These are phyloP conservation scores for Meteorus sp. DNA, from an alignment of 1,140 invertebrate species.

Conservation along the genomic window DNA sequence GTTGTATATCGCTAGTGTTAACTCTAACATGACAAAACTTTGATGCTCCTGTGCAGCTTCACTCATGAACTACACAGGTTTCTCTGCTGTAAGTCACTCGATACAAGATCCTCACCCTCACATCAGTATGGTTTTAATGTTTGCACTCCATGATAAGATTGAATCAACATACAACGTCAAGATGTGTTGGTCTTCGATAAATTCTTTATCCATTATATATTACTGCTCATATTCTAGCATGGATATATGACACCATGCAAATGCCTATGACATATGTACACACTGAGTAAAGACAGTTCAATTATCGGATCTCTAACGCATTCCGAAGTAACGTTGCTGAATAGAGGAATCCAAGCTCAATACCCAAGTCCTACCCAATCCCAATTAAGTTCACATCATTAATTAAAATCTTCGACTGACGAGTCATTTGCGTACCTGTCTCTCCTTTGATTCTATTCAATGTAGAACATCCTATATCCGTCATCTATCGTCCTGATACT, in stretches of 20 bases:
- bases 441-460: conserved; percentile 13
- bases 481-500: too few species aligned
- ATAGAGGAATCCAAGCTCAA: background rate
- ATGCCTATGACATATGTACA: conserved; percentile 9
- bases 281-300: conserved; percentile 6
- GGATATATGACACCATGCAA: background rate
- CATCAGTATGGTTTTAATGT: too few species aligned
- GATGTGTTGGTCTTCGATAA: too few species aligned
- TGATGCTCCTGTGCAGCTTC: too few species aligned
- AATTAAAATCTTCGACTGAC: conserved; percentile 3
- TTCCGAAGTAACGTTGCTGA: conserved; percentile 7
- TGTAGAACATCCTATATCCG: background rate
- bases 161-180: too few species aligned
- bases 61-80: too few species aligned
- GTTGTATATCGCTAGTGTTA: too few species aligned
- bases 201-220: too few species aligned
- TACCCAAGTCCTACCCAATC: background rate
- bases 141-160: too few species aligned
- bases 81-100: too few species aligned
- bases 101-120: too few species aligned
- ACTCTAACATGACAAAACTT: too few species aligned
- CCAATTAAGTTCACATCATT: conserved; percentile 19
- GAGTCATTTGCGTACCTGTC: background rate
- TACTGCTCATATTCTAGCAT: background rate
- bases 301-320: conserved; percentile 17